These are phyloP conservation scores for Electrona antarctica DNA, from an alignment of 2,113 vertebrate genomes.

Conservation along the genomic window DNA sequence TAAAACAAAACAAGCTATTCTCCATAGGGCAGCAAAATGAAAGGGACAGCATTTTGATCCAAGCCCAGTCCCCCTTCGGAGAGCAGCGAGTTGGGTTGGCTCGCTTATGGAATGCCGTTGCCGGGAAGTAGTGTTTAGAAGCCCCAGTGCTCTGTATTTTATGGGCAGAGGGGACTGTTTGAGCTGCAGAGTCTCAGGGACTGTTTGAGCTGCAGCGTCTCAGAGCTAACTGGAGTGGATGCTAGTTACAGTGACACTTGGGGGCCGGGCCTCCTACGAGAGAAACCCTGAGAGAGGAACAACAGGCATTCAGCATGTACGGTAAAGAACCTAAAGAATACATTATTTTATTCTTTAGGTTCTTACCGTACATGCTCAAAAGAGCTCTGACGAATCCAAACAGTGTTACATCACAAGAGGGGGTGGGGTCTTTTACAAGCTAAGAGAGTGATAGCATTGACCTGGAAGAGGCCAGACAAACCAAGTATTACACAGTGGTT, in stretches of 20 bases:
- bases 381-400: neutral
- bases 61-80: neutral
- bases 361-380: no score
- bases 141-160: conserved; percentile 17
- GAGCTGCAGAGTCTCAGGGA: neutral
- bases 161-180: conserved; percentile 10
- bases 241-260: neutral
- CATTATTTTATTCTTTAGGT: no score
- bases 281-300: no score
- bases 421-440: no score
- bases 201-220: neutral
- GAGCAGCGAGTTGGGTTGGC: neutral
- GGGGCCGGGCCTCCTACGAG: no score
- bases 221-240: conserved; percentile 3
- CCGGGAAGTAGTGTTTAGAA: conserved; percentile 14
- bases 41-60: conserved; percentile 3
- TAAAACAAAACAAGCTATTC: conserved; percentile 6
- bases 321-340: no score
- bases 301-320: no score
- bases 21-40: conserved; percentile 12
- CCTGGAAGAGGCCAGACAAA: no score
- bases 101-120: conserved; percentile 8
- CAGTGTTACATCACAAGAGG: neutral
- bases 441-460: no score
- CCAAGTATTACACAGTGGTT: no score